These are phyloP conservation scores for Orthosia incerta DNA, from an alignment of 2,888 invertebrate species.

Conservation along the genomic window DNA sequence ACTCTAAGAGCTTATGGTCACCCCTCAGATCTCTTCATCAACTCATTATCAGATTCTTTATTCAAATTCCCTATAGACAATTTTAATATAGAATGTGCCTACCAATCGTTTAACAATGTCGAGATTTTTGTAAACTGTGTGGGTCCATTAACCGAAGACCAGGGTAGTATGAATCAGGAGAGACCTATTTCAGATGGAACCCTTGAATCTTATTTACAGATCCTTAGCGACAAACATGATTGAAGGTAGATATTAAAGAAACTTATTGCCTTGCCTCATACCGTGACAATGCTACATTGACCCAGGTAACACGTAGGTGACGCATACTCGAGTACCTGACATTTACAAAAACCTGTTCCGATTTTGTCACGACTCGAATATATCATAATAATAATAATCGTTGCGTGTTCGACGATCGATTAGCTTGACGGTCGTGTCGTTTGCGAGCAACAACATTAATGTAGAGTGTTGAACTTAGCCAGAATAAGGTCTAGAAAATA, in stretches of 20 bases:
- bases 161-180: background rate
- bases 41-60: no score
- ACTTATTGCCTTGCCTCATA: constrained; percentile 8
- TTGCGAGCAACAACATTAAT: constrained; percentile 1
- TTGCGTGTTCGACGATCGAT: constrained; percentile 49
- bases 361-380: constrained; percentile 43
- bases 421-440: constrained; percentile 16
- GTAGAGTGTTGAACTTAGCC: constrained; percentile 25
- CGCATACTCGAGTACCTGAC: constrained; percentile 38
- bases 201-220: background rate
- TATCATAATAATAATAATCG: constrained; percentile 34
- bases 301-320: constrained; percentile 21
- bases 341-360: constrained; percentile 54
- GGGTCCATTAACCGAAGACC: no score
- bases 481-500: constrained; percentile 1
- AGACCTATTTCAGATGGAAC: background rate
- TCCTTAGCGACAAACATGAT: background rate
- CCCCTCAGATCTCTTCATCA: no score
- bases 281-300: constrained; percentile 28
- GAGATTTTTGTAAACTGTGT: no score
- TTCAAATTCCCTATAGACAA: no score
- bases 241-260: background rate
- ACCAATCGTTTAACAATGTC: no score
- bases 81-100: no score
- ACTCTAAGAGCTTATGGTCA: no score